Base-by-base conservation (phyloP, 2,113 vertebrate species). In the Delphinapterus leucas region DNA sequence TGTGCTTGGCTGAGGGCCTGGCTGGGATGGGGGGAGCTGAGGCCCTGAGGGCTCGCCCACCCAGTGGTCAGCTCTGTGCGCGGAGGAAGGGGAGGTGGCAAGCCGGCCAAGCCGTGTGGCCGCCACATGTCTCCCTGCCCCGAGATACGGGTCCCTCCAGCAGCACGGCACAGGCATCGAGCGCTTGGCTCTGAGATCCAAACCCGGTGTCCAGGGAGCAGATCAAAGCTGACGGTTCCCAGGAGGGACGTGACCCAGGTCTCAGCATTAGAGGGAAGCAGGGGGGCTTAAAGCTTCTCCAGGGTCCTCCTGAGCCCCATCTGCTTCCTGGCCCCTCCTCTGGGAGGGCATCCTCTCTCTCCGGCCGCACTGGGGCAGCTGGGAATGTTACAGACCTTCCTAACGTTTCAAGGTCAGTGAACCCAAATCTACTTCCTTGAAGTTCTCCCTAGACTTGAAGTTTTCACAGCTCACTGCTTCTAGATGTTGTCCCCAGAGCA, bases 51-150 rank as follows among this genome's bases (percentile, higher is more conserved):
- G 4, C 5, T 55, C 14, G 8, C 21, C 36, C 0, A 10, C 21
- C 49, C 47, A 6, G 6, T 15, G 14, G 2, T 8, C 9, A 31
- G 81, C 8, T 31, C 25, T 10, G 18, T 4, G 26, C 8, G 21
- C 3, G 28, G 38, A 84, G 70, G 86, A 33, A 36, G n/a, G 8
- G 41, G 33, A 3, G 49, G 5, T 13, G 82, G 15, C 10, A 2
- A 9, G 41, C 25, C 47, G 12, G 65, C 2, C 55, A 25, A 31
- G 13, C 6, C 0, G 0, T 1, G 4, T 15, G 15, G 2, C 21
- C 1, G 0, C 25, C 9, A 25, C 23, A 5, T 9, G 60, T 61
- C 60, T 26, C n/a, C 5, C 41, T 49, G 31, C 6, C 2, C 25
- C 2, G 3, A 20, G 67, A n/a, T 10, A 10, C 21, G 9, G 5